Percentiles rank a stretch among this genome's conserved stretches.
Evolutionary conservation across 2,113 vertebrate species (phyloP).

Genomic region (Pavo muticus): DNA sequence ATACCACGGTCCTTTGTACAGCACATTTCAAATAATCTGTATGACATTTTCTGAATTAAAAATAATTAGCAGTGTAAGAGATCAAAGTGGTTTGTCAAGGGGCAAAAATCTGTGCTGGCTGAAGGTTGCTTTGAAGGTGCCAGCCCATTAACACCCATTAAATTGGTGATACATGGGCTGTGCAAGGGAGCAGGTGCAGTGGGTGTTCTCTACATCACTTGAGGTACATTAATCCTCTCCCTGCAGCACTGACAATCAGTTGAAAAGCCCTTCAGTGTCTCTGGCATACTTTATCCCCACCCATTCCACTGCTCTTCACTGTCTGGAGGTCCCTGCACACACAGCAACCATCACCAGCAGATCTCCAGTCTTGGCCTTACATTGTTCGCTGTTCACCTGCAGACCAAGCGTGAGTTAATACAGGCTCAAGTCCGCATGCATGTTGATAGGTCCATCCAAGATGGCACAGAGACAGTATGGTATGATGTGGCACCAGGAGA

Average conservation of each 20-base stretch:
- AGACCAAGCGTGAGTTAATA: not conserved
- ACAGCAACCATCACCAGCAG: not conserved
- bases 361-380: not conserved
- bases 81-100: constrained; percentile 52
- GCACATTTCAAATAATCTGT: constrained; percentile 13
- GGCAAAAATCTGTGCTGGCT: not conserved
- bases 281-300: not conserved
- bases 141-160: constrained; percentile 37
- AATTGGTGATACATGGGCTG: not conserved
- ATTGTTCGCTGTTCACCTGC: not conserved
- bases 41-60: constrained; percentile 30
- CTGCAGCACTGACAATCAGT: not conserved
- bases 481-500: not conserved
- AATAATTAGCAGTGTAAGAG: constrained; percentile 23
- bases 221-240: constrained; percentile 23
- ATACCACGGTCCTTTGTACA: not conserved
- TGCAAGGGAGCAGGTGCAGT: not conserved
- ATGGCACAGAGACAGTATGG: not conserved
- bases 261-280: not conserved
- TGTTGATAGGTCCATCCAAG: not conserved
- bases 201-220: not conserved
- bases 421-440: not conserved
- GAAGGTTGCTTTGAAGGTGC: constrained; percentile 34
- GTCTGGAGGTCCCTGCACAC: not conserved
- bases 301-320: not conserved